A percentile compares a stretch with the other conserved stretches of the same genome.
Evolutionary conservation across 2,797 vertebrate genomes (phyloP).

Genomic region (Aphelocoma californica): DNA sequence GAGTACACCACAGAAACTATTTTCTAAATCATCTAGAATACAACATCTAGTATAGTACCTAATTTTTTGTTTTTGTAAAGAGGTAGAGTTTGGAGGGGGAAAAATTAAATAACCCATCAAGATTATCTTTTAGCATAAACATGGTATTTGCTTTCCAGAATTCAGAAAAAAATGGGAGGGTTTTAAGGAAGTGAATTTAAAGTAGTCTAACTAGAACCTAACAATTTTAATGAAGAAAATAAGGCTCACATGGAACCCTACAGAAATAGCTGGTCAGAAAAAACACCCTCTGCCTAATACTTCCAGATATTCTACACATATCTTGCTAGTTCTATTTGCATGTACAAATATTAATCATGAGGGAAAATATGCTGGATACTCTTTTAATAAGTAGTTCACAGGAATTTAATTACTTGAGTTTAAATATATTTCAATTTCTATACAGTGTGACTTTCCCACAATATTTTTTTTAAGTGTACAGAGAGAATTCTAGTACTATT

Average conservation of each 20-base stretch:
- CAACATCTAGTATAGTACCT: not conserved
- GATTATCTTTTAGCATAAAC: not conserved
- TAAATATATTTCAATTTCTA: not conserved
- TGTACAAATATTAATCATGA: not conserved
- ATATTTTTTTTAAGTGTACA: not conserved
- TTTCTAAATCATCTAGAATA: not conserved
- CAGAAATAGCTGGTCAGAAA: not conserved
- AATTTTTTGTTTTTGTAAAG: not conserved
- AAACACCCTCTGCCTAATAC: not conserved
- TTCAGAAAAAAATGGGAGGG: not conserved
- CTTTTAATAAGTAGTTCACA: not conserved
- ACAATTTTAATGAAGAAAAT: not conserved
- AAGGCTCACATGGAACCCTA: not conserved
- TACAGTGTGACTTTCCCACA: not conserved
- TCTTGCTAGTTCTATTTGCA: not conserved
- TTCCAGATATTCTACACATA: not conserved
- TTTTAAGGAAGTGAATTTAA: not conserved
- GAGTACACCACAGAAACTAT: not conserved
- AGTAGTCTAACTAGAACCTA: not conserved
- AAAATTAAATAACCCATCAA: not conserved
- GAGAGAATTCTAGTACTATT: not conserved
- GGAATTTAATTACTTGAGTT: not conserved
- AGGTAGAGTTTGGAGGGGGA: fast-evolving
- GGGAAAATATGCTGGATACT: not conserved
- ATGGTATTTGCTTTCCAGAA: not conserved